Base-by-base conservation (phyloP, 2,888 invertebrate species). In the Polyploca ridens region DNA sequence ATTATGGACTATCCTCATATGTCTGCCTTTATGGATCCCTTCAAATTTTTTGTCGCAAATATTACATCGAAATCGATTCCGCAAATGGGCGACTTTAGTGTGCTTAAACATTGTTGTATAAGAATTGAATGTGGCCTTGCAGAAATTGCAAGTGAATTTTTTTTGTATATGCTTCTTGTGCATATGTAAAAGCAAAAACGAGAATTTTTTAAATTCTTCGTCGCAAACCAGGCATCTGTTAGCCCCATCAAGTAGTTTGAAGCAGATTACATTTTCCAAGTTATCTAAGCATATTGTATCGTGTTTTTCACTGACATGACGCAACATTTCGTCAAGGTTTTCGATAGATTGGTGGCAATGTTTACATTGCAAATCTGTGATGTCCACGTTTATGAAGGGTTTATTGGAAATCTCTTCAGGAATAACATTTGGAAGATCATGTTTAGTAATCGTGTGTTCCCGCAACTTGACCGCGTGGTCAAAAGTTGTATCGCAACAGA, bases 61-160 rank as follows among this genome's bases (percentile, higher is more conserved):
- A 35, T 35, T 35, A 35, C 35, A 35, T 35, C 7, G 1, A 11
- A 41, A 11, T 41, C 41, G 41, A 41, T 10, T 11, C 10, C 10
- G 10, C 41, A 41, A 41, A 41, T 44, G 44, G 13, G 44, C 14
- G 44, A 3, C 14, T 44, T 44, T 14, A 5, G 14, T 44, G 14
- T 44, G 44, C 14, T 14, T 44, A 14, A 44, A 44, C 44, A 44
- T 44, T 5, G 44, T 44, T 44, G 13, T 44, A 14, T 44, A 44
- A 44, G 13, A 14, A 14, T 14, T 44, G 44, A 44, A 44, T 13
- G 13, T 1, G 3, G 44, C 44, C 14, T 44, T 44, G 44, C 44
- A 75, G 16, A 58, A 49, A 16, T 75, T 68, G 46, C 76, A 75
- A 16, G 59, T 46, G 7, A 67, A 68, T 1, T 63, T 65, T 5